Percentiles rank a stretch among this genome's conserved stretches.
Evolutionary conservation across 1,140 invertebrate species (phyloP).

Genomic region (Panagrolaimus sp.): DNA sequence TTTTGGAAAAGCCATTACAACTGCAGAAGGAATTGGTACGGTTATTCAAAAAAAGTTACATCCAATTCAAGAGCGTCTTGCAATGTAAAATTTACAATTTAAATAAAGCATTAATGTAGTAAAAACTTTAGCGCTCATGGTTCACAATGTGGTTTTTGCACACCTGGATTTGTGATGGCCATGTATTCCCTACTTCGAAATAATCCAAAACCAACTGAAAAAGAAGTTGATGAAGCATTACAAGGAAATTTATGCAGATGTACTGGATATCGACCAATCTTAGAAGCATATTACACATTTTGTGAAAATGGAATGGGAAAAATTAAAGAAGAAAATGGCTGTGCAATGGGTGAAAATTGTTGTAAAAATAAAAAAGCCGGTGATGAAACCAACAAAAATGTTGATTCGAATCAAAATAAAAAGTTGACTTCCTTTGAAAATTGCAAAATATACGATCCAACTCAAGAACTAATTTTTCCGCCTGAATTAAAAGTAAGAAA

Average conservation of each 20-base stretch:
- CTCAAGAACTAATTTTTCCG: slow-evolving; percentile 88
- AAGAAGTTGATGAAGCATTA: slow-evolving; percentile 75
- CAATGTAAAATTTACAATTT: slow-evolving; percentile 63
- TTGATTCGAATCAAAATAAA: slow-evolving; percentile 42
- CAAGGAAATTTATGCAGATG: slow-evolving; percentile 84
- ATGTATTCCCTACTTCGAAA: slow-evolving; percentile 78
- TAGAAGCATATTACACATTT: slow-evolving; percentile 77
- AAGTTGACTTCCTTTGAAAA: slow-evolving; percentile 64
- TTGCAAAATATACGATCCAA: slow-evolving; percentile 73
- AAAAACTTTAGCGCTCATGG: slow-evolving; percentile 67
- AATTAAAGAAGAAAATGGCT: slow-evolving; percentile 33
- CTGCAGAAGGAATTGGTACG: slow-evolving; percentile 71
- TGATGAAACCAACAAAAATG: background rate
- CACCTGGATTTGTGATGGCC: slow-evolving; percentile 86
- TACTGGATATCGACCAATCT: slow-evolving; percentile 81
- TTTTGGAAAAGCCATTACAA: slow-evolving; percentile 78
- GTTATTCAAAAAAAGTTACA: slow-evolving; percentile 72
- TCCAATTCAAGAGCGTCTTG: slow-evolving; percentile 78
- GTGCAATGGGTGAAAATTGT: slow-evolving; percentile 60
- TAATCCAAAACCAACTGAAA: slow-evolving; percentile 66
- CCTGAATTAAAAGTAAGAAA: slow-evolving; percentile 72
- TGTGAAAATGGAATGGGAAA: slow-evolving; percentile 57
- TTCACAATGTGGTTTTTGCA: slow-evolving; percentile 84
- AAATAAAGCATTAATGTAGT: slow-evolving; percentile 11
- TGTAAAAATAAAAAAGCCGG: slow-evolving; percentile 32